Evolutionary conservation across 2,113 vertebrate species (phyloP), one percentile per base, ranked within the genome.

Genomic region (Barbus barbus): DNA sequence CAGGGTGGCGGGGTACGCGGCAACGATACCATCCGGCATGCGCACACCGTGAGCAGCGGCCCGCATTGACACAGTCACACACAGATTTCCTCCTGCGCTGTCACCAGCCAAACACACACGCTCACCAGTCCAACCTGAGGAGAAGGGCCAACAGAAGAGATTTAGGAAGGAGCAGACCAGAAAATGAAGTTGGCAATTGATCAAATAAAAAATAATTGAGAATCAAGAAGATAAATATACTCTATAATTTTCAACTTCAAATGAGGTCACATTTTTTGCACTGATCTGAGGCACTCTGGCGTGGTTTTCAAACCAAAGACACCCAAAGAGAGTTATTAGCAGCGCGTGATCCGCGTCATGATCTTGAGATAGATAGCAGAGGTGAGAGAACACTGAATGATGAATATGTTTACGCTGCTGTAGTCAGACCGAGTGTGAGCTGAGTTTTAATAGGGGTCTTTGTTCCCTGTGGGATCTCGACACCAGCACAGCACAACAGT

Each of bases 11-110:
- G 97, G 97, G 89, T 97, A 97, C 36, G 94, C 95, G 0, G 93
- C 95, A 92, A 97, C 94, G 31, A 98, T 93, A 83, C 96, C 96
- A 14, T 97, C 94, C 2, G 97, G 97, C 89, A 96, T 90, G 9
- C 95, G 92, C 31, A 98, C 93, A 0, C 96, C 96, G 0, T 94
- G 94, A 72, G 95, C 94, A 5, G 95, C 95, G 0, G 96, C 97
- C 0, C 95, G 95, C 89, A 98, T 93, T 9, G 95, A 94, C 58
- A 96, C 95, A 0, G 96, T 95, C 88, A 98, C 60, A 88, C 95
- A 96, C 80, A 97, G 92, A 88, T 98, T 97, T 22, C 97, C 96
- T 0, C 97, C 96, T 0, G 97, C 96, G 1, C 96, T 97, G 94
- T 97, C 96, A 3, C 97, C 97, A 0, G 95, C 96, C 67, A 97